These are phyloP conservation scores for Sebastolobus alascanus DNA, from an alignment of 2,797 vertebrate species.

Conservation along the genomic window DNA sequence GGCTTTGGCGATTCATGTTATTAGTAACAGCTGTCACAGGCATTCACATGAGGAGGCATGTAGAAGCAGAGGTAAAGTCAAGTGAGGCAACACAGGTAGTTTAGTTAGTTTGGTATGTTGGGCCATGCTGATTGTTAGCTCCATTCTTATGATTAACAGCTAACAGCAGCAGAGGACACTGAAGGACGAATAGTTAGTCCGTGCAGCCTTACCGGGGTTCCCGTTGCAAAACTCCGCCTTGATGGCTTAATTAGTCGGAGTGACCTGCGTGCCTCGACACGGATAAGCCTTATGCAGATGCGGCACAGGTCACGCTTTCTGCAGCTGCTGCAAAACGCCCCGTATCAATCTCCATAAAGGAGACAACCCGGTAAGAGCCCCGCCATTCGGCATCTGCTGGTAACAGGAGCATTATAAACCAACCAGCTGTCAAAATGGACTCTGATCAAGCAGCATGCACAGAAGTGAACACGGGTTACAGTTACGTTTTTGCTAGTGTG, in stretches of 20 bases:
- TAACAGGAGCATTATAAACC: constrained; percentile 10
- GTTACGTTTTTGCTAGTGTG: not conserved
- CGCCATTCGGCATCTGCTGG: constrained; percentile 37
- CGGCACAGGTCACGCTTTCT: constrained; percentile 54
- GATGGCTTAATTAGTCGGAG: constrained; percentile 55
- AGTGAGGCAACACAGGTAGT: not conserved
- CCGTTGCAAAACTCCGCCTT: constrained; percentile 16
- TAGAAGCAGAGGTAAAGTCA: too few relatives aligned
- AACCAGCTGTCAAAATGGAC: constrained; percentile 13
- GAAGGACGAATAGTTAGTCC: constrained; percentile 24
- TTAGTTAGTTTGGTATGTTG: not conserved
- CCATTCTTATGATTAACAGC: constrained; percentile 8
- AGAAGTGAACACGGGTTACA: too few relatives aligned
- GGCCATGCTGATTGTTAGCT: not conserved
- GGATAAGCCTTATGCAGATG: constrained; percentile 55
- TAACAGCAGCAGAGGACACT: constrained; percentile 22
- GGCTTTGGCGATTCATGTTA: not conserved
- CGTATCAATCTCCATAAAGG: constrained; percentile 66
- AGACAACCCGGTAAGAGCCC: constrained; percentile 30
- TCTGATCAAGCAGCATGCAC: not conserved
- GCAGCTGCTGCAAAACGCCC: constrained; percentile 66
- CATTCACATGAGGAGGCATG: not conserved
- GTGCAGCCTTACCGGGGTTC: not conserved
- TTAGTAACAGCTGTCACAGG: not conserved
- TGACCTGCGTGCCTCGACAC: constrained; percentile 50